Base-by-base conservation (phyloP, 2,888 invertebrate species). In the Clistopyga incitator region DNA sequence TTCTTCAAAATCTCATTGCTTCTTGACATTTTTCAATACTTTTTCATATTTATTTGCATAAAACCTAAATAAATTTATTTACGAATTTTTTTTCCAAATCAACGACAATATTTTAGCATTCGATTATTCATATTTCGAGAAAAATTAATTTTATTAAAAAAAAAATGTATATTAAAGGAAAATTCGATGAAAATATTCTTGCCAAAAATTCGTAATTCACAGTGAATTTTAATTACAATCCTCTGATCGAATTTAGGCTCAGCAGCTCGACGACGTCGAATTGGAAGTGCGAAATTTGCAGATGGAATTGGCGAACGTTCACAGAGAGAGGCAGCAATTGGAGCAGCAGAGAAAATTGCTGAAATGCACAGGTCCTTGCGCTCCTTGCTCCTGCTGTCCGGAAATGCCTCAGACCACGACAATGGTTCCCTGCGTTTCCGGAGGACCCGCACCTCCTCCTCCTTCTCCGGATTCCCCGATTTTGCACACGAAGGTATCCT, bases 261-360 rank as follows among this genome's bases (percentile, higher is more conserved):
- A 95, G 78, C 95, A 96, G 89, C 89, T 96, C 11, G 93, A 93
- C 15, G 94, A 93, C 4, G 94, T 96, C 91, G 96, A 96, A 88
- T 88, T 92, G 3, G 95, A 96, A 89, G 95, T 96, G 0, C 94
- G 94, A 10, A 93, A 94, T 42, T 94, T 96, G 91, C 94, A 94
- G 84, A 91, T 92, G 68, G 94, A 95, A 87, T 87, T 95, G 86
- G 86, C 93, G 3, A 93, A 93, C 25, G 94, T 95, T 2, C 94
- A 95, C 87, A 93, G 93, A 42, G 95, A 95, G 87, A 90, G 94
- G 65, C 92, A 94, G 85, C 94, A 94, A 84, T 86, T 95, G 80
- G 94, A 94, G 83, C 94, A 94, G 78, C 93, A 94, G 78, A 89
- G 91, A 38, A 93, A 93, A 74, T 87, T 93, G 67, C 78, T 93